Evolutionary conservation across 2,113 vertebrate species (phyloP).

Genomic region (Sylvietta virens): DNA sequence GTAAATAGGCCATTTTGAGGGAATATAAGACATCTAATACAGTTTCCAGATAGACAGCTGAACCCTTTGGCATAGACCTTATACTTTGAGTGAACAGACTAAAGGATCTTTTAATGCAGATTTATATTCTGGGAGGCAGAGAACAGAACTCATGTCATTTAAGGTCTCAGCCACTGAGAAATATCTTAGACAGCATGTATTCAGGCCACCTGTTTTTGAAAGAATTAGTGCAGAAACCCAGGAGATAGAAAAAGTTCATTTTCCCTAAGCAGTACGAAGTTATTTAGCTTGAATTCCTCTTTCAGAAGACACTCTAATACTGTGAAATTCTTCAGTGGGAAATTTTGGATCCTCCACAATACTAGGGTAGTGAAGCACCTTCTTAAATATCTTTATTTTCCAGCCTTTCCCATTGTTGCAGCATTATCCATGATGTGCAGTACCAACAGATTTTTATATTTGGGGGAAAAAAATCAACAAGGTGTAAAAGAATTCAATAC

Average conservation of each 20-base stretch:
- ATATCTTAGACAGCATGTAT: neutral
- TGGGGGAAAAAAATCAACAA: neutral
- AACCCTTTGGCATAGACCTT: neutral
- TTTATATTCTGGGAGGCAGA: neutral
- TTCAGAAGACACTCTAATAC: neutral
- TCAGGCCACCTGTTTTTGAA: neutral
- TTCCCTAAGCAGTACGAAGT: neutral
- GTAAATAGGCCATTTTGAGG: neutral
- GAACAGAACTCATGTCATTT: neutral
- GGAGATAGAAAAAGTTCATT: neutral
- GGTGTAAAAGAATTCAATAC: neutral
- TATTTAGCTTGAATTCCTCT: neutral
- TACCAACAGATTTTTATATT: neutral
- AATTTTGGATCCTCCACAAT: neutral
- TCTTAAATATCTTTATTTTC: neutral
- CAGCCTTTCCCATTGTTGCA: neutral
- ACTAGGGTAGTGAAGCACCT: neutral
- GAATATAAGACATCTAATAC: neutral
- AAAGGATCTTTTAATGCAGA: neutral
- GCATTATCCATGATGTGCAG: neutral
- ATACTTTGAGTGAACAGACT: neutral
- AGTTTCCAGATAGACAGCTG: neutral
- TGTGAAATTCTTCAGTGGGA: neutral
- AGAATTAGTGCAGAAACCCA: neutral
- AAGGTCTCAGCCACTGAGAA: neutral